Conservation (phyloP, 2,113 vertebrate genomes). For the human (Homo sapiens) region GRCh38 chr15:40182501-40183000, state of each 20-base stretch:
- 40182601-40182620: not conserved
- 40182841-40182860: conserved; percentile 29
- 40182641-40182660: not conserved
- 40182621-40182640: not conserved
- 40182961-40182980: conserved; percentile 11
- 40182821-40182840: conserved; percentile 1
- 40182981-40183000: conserved; percentile 21
- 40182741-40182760: not conserved
- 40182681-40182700: not conserved
- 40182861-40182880: conserved; percentile 47
- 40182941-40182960: not conserved
- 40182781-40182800: conserved; percentile 18
- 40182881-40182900: conserved; percentile 37
- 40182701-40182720: not conserved
- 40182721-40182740: not conserved
- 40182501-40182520: not conserved
- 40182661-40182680: not conserved
- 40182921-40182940: conserved; percentile 64
- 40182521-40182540: not conserved
- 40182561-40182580: not conserved
- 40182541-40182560: not conserved
- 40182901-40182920: conserved; percentile 33
- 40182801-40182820: not conserved
- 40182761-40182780: not conserved
- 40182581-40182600: not conserved